Conservation (phyloP, 2,797 vertebrate species). For the Tapirus indicus region DNA sequence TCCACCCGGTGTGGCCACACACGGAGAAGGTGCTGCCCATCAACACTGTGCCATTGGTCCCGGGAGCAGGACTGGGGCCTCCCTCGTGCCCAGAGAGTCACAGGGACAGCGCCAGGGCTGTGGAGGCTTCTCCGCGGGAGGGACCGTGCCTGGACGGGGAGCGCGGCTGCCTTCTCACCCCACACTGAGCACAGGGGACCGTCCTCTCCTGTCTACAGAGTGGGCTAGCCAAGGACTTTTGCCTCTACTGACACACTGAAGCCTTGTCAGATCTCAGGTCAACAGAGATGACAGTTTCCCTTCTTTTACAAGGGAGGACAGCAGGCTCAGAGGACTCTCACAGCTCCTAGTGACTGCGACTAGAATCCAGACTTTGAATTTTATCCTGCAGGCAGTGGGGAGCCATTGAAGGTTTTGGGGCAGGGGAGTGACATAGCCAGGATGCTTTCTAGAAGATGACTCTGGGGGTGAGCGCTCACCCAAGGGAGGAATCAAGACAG, state of each 20-base stretch:
- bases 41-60: accelerated
- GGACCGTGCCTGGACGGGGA: background rate
- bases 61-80: background rate
- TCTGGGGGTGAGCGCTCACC: background rate
- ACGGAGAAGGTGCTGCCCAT: background rate
- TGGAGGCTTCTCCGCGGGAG: background rate
- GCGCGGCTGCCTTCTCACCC: accelerated
- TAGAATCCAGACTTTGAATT: background rate
- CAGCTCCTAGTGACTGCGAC: background rate
- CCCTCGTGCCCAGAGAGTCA: background rate
- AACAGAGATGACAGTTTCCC: background rate
- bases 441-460: background rate
- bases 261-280: background rate
- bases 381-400: background rate
- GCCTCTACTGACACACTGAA: accelerated
- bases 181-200: accelerated
- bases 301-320: background rate
- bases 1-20: background rate
- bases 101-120: background rate
- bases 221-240: background rate
- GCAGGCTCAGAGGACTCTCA: background rate
- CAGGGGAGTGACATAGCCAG: background rate
- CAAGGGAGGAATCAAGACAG: background rate
- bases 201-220: background rate
- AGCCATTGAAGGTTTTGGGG: background rate